A percentile compares a stretch with the other conserved stretches of the same genome.
phyloP scores from a whole-genome alignment of 1,140 invertebrate genomes.

The Zaprionus lachaisei region DNA sequence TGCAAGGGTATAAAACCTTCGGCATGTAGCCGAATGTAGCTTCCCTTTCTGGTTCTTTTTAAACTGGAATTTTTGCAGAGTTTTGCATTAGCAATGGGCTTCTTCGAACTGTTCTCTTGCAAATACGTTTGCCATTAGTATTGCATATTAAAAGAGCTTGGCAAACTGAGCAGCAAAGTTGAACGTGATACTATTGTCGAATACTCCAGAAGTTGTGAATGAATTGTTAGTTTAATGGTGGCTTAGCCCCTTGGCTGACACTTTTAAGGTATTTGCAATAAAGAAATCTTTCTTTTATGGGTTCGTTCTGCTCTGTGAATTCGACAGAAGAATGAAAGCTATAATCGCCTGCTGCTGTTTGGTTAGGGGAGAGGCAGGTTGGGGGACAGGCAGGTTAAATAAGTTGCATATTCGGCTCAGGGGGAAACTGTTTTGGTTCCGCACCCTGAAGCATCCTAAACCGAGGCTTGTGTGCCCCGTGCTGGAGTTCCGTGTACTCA shows the following conservation, averaged over 20 bases:
- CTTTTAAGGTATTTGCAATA: background rate
- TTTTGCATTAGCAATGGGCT: background rate
- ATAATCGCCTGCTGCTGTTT: background rate
- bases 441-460: slow-evolving; percentile 11
- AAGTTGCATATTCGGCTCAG: slow-evolving; percentile 15
- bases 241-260: background rate
- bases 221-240: no score
- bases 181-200: background rate
- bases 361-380: background rate
- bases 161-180: background rate
- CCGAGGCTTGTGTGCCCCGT: background rate
- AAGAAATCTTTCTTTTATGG: background rate
- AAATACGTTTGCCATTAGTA: background rate
- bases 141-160: background rate
- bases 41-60: no score
- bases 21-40: no score
- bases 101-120: background rate
- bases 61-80: background rate
- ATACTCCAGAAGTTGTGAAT: background rate
- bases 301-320: background rate
- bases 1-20: no score
- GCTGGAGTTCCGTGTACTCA: background rate
- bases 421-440: slow-evolving; percentile 22
- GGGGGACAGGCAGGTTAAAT: background rate
- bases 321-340: background rate